Percentiles rank a stretch among this genome's conserved stretches.
These are phyloP conservation scores for Lipophrys pholis DNA, from an alignment of 2,113 vertebrate genomes.

Conservation along the genomic window DNA sequence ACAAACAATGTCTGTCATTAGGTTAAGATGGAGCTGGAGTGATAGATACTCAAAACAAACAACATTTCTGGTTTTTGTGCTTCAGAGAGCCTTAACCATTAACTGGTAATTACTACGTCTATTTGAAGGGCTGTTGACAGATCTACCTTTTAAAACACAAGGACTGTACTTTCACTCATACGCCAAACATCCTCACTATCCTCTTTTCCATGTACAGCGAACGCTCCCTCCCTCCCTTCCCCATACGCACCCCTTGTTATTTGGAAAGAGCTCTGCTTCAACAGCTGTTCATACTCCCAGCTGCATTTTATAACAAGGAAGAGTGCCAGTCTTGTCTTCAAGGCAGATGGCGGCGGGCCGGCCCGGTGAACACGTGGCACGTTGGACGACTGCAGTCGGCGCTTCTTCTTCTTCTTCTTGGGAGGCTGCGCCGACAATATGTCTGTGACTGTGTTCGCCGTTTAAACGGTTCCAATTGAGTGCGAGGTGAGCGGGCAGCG, in stretches of 20 bases:
- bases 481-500: slow-evolving; percentile 38
- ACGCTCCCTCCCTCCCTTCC: background rate
- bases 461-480: slow-evolving; percentile 32
- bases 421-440: slow-evolving; percentile 25
- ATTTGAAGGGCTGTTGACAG: slow-evolving; percentile 58
- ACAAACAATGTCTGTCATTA: slow-evolving; percentile 6
- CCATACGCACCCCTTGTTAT: slow-evolving; percentile 42
- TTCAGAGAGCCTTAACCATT: slow-evolving; percentile 54
- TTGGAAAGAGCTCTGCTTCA: slow-evolving; percentile 61
- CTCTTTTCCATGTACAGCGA: slow-evolving; percentile 31
- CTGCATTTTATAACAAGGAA: slow-evolving; percentile 66
- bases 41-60: slow-evolving; percentile 3
- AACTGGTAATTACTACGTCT: slow-evolving; percentile 49
- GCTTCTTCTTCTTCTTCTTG: slow-evolving; percentile 29
- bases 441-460: background rate
- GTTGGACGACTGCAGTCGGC: slow-evolving; percentile 48
- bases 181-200: slow-evolving; percentile 37
- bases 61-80: slow-evolving; percentile 22
- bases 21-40: slow-evolving; percentile 33
- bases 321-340: slow-evolving; percentile 70
- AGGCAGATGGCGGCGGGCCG: slow-evolving; percentile 76
- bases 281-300: slow-evolving; percentile 75
- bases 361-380: slow-evolving; percentile 73
- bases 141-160: slow-evolving; percentile 70
- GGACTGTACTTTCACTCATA: slow-evolving; percentile 44